These are phyloP conservation scores for Perizoma affinitatum DNA, from an alignment of 2,888 invertebrate species.

Conservation along the genomic window DNA sequence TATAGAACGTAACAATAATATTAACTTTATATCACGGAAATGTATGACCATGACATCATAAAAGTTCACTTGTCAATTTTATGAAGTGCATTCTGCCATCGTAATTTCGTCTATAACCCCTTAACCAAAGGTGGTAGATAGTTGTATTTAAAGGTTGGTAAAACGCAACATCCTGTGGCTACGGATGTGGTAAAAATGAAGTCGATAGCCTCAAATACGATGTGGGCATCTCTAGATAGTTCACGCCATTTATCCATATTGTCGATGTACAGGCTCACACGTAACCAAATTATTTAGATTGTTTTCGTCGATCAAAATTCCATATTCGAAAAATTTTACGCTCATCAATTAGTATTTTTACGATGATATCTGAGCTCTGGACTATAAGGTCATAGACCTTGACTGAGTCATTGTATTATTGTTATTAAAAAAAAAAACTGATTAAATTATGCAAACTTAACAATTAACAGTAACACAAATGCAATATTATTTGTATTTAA, in stretches of 20 bases:
- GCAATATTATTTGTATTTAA: no score
- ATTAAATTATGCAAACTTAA: no score
- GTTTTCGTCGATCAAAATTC: constrained; percentile 11
- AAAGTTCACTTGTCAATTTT: constrained; percentile 36
- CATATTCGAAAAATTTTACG: background rate
- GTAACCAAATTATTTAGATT: constrained; percentile 16
- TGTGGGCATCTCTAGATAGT: constrained; percentile 37
- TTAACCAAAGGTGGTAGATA: constrained; percentile 5
- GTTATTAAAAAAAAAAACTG: no score
- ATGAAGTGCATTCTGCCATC: background rate
- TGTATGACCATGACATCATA: constrained; percentile 52
- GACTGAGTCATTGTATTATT: no score
- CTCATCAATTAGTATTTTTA: no score
- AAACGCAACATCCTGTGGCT: constrained; percentile 64
- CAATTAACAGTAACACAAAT: no score
- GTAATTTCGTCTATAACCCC: constrained; percentile 26
- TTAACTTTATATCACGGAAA: constrained; percentile 49
- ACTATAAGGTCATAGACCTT: no score
- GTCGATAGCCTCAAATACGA: constrained; percentile 50
- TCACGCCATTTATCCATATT: constrained; percentile 22
- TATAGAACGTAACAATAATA: constrained; percentile 37
- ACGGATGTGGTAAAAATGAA: constrained; percentile 69
- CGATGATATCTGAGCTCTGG: no score
- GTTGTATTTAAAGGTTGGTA: constrained; percentile 33
- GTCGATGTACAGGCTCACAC: constrained; percentile 16